Percentiles rank a stretch among this genome's conserved stretches.
These are phyloP conservation scores for Dicyrtoma fusca DNA, from an alignment of 2,888 invertebrate species.

Conservation along the genomic window DNA sequence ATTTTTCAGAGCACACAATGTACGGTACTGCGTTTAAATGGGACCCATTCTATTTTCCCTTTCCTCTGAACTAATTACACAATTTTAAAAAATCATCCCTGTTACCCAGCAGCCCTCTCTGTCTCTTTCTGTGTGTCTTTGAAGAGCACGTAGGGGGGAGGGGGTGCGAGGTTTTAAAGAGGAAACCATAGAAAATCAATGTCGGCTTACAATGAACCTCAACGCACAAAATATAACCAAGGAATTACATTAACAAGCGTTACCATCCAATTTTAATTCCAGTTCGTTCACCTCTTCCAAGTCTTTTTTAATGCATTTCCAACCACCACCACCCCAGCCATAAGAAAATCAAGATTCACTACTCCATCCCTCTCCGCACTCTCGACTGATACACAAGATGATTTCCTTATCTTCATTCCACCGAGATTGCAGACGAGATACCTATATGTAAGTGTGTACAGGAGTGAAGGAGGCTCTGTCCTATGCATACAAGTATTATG, in stretches of 20 bases:
- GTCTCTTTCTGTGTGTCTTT: background rate
- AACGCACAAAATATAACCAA: slow-evolving; percentile 8
- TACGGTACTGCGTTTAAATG: background rate
- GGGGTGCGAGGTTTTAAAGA: background rate
- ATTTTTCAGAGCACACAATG: slow-evolving; percentile 1
- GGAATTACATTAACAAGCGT: slow-evolving; percentile 18
- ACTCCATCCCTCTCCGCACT: no score
- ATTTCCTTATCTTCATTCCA: no score
- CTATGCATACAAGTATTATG: no score
- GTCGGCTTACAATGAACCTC: background rate
- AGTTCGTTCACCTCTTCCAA: slow-evolving; percentile 40
- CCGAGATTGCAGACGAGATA: no score
- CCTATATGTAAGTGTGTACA: no score
- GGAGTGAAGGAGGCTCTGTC: no score
- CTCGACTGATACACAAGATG: no score
- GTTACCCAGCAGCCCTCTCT: background rate
- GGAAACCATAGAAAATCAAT: background rate
- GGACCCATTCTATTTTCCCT: slow-evolving; percentile 9
- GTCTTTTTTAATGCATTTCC: no score
- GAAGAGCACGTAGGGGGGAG: background rate
- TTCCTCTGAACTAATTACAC: slow-evolving; percentile 30
- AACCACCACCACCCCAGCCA: no score
- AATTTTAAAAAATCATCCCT: slow-evolving; percentile 15
- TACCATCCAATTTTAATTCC: slow-evolving; percentile 31
- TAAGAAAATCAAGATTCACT: no score